Evolutionary conservation across 2,888 invertebrate genomes (phyloP).

Genomic region (Agrochola lychnidis): DNA sequence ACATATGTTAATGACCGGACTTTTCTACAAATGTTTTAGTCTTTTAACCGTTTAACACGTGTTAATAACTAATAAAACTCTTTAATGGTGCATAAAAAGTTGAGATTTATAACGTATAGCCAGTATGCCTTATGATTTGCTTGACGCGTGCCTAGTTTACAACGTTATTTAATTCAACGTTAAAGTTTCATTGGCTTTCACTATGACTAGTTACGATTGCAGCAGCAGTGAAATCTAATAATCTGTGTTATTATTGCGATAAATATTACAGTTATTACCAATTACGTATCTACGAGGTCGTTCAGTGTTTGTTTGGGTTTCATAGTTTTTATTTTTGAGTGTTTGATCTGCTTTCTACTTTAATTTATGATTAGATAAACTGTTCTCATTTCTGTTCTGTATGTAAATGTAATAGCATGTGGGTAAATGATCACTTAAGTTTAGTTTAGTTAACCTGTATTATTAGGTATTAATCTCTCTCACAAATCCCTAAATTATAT

Average conservation of each 20-base stretch:
- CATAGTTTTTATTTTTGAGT: conserved; percentile 5
- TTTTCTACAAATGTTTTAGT: conserved; percentile 89
- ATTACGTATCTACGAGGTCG: conserved; percentile 53
- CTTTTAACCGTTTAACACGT: conserved; percentile 87
- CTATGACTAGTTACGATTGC: conserved; percentile 68
- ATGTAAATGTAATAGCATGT: background rate
- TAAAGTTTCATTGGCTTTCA: conserved; percentile 78
- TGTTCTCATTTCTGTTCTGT: background rate
- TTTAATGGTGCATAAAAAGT: conserved; percentile 90
- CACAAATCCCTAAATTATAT: too few species aligned
- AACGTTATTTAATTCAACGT: conserved; percentile 73
- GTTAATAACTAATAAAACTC: conserved; percentile 90
- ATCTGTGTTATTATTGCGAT: conserved; percentile 64
- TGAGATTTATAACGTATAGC: conserved; percentile 88
- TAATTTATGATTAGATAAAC: conserved; percentile 1
- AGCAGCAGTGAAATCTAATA: conserved; percentile 66
- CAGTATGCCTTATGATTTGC: conserved; percentile 85
- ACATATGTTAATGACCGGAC: conserved; percentile 83
- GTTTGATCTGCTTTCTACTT: conserved; percentile 24
- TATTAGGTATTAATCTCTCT: too few species aligned
- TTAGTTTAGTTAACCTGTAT: background rate
- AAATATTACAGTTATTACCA: conserved; percentile 55
- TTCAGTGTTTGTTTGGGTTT: conserved; percentile 62
- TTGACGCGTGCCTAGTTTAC: conserved; percentile 77
- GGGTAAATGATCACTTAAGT: background rate